A percentile compares a stretch with the other conserved stretches of the same genome.
These are phyloP conservation scores for Psilanteris sp. DNA, from an alignment of 1,140 invertebrate species.

Conservation along the genomic window DNA sequence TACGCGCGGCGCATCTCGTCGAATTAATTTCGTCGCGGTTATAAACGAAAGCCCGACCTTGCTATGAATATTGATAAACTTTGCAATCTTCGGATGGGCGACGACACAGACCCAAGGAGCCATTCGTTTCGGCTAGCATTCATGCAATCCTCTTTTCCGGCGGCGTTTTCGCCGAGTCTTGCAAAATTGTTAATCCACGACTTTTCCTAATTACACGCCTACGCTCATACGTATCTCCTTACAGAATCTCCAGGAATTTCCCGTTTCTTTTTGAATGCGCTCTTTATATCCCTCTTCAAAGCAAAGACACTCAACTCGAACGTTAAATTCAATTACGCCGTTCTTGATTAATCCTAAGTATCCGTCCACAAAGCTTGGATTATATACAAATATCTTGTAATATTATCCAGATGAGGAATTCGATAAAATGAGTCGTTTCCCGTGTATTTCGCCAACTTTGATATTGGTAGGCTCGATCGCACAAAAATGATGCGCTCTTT, in stretches of 20 bases:
- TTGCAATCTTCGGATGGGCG: constrained; percentile 37
- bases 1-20: constrained; percentile 40
- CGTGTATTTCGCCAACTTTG: constrained; percentile 3
- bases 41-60: constrained; percentile 61
- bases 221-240: constrained; percentile 48
- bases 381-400: constrained; percentile 54
- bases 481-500: too few species aligned
- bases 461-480: constrained; percentile 2
- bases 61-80: constrained; percentile 67
- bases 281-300: constrained; percentile 75
- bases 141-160: constrained; percentile 60
- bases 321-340: constrained; percentile 78
- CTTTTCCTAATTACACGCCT: constrained; percentile 76
- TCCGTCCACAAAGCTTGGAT: constrained; percentile 68
- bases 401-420: constrained; percentile 9
- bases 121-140: constrained; percentile 34
- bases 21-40: constrained; percentile 70
- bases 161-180: constrained; percentile 74
- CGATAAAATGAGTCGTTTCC: constrained; percentile 17
- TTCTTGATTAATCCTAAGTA: constrained; percentile 78
- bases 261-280: constrained; percentile 55
- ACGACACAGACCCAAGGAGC: constrained; percentile 36
- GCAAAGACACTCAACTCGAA: constrained; percentile 79
- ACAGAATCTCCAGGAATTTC: constrained; percentile 39
- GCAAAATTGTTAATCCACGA: constrained; percentile 80